Conservation (phyloP, 2,113 vertebrate species). For the Corydoras sp. region DNA sequence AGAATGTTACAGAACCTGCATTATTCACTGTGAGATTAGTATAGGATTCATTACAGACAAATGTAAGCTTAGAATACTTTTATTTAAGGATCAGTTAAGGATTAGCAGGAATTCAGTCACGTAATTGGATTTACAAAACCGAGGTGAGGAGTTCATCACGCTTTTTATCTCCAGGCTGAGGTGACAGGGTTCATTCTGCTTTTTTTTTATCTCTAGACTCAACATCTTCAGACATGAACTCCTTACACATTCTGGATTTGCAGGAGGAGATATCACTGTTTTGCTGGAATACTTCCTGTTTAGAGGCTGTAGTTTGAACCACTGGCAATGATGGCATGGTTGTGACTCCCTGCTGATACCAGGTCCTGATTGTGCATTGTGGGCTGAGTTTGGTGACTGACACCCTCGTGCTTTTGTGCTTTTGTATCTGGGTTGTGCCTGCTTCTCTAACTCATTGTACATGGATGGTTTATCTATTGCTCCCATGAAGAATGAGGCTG, state of each 20-base stretch:
- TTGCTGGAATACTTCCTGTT: conserved; percentile 54
- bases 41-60: too few relatives aligned
- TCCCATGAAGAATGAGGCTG: conserved; percentile 32
- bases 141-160: neutral
- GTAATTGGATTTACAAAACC: neutral
- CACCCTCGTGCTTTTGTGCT: conserved; percentile 41
- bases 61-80: too few relatives aligned
- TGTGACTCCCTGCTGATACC: conserved; percentile 55
- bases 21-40: too few relatives aligned
- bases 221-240: conserved; percentile 34
- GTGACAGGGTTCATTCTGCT: neutral
- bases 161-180: neutral
- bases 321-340: conserved; percentile 41
- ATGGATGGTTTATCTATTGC: conserved; percentile 52
- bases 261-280: conserved; percentile 25
- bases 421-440: conserved; percentile 49
- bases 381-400: conserved; percentile 47
- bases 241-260: conserved; percentile 47
- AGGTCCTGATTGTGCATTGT: conserved; percentile 57
- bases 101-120: too few relatives aligned
- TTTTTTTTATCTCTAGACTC: conserved; percentile 5
- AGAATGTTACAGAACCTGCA: too few relatives aligned
- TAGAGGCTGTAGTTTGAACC: conserved; percentile 26
- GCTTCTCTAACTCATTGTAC: conserved; percentile 57
- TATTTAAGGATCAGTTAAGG: too few relatives aligned